Evolutionary conservation across 2,797 vertebrate genomes (phyloP).

Genomic region (Poecilia picta): DNA sequence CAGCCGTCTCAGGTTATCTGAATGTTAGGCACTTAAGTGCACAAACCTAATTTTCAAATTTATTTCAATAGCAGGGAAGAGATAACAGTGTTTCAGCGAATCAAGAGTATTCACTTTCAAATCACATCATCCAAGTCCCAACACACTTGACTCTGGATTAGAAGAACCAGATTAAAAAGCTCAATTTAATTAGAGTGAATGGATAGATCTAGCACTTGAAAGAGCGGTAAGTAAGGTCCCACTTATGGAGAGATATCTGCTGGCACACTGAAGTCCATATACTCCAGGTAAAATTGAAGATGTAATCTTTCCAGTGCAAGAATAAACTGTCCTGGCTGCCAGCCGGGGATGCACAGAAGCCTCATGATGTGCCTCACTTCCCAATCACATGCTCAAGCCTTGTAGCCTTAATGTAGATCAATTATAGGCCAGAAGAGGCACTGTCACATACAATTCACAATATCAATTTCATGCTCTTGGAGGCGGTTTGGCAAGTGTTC

Average conservation of each 20-base stretch:
- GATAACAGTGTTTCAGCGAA: constrained; percentile 83
- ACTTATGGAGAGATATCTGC: constrained; percentile 82
- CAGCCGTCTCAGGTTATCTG: constrained; percentile 69
- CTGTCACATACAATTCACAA: constrained; percentile 99
- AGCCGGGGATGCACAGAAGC: constrained; percentile 68
- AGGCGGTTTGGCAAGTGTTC: constrained; percentile 95
- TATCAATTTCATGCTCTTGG: constrained; percentile 98
- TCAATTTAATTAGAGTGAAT: constrained; percentile 88
- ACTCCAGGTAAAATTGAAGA: constrained; percentile 84
- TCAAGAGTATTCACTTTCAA: constrained; percentile 85
- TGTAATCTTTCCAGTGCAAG: constrained; percentile 80
- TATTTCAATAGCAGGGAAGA: constrained; percentile 80
- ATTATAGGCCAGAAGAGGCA: constrained; percentile 93
- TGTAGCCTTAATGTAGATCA: constrained; percentile 90
- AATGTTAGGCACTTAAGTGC: constrained; percentile 75
- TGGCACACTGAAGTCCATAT: constrained; percentile 76
- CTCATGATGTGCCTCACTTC: constrained; percentile 71
- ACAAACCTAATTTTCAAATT: constrained; percentile 82
- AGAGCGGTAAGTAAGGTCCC: constrained; percentile 84
- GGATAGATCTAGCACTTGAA: constrained; percentile 85
- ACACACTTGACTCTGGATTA: constrained; percentile 85
- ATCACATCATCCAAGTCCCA: constrained; percentile 84
- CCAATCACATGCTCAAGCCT: constrained; percentile 69
- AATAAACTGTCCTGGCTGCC: constrained; percentile 76
- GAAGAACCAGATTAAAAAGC: constrained; percentile 86